These are phyloP conservation scores for Rhodeus uyekii DNA, from an alignment of 2,797 vertebrate genomes.

Conservation along the genomic window DNA sequence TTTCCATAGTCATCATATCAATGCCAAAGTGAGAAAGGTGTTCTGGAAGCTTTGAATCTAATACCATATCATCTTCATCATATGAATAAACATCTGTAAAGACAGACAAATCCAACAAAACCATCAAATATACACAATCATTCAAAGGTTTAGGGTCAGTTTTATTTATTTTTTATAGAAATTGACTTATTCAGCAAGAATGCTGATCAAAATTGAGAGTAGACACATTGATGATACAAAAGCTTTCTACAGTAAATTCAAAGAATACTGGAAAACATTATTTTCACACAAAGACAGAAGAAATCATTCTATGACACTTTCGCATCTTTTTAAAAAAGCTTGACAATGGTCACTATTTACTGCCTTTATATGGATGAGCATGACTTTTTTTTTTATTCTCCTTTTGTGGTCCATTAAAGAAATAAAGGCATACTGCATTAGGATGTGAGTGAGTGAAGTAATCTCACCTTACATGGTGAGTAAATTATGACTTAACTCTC, in stretches of 20 bases:
- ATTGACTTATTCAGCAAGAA: too few species aligned
- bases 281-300: neutral
- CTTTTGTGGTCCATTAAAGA: too few species aligned
- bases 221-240: too few species aligned
- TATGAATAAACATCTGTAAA: conserved; percentile 93
- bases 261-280: neutral
- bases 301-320: neutral
- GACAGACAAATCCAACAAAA: neutral
- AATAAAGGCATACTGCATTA: too few species aligned
- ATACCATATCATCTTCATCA: conserved; percentile 97
- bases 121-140: neutral
- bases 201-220: too few species aligned
- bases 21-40: conserved; percentile 96
- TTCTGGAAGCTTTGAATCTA: conserved; percentile 93
- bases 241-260: too few species aligned
- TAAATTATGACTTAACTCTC: neutral
- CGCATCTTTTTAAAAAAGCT: neutral
- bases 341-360: neutral
- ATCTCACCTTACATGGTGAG: too few species aligned
- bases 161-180: too few species aligned
- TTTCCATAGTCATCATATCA: conserved; percentile 99
- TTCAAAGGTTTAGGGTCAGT: too few species aligned
- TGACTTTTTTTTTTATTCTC: too few species aligned
- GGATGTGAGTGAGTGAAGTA: too few species aligned
- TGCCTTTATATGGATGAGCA: neutral